A percentile compares a stretch with the other conserved stretches of the same genome.
Evolutionary conservation across 2,888 invertebrate species (phyloP).

Genomic region (Dynastes tityus): DNA sequence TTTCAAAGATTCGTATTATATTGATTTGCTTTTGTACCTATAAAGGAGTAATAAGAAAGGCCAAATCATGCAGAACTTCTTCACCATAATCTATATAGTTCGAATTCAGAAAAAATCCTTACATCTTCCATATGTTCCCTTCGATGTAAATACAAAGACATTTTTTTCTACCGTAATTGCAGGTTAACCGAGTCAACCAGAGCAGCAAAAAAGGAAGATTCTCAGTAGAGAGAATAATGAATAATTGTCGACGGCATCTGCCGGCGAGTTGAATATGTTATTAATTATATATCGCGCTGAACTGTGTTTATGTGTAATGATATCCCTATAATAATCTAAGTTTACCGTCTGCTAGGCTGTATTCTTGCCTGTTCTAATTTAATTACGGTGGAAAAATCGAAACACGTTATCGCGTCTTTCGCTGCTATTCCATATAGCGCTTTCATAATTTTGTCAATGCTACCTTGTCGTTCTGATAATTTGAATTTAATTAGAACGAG

Average conservation of each 20-base stretch:
- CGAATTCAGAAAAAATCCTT: constrained; percentile 1
- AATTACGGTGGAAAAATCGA: constrained; percentile 30
- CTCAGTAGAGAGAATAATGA: constrained; percentile 56
- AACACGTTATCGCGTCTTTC: neutral
- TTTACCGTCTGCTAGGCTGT: constrained; percentile 58
- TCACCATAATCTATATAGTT: constrained; percentile 5
- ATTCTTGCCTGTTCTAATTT: constrained; percentile 52
- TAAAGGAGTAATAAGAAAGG: neutral
- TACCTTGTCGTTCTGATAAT: neutral
- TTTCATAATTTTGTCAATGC: constrained; percentile 11
- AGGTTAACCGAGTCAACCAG: constrained; percentile 59
- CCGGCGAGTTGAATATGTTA: constrained; percentile 61
- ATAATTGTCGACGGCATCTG: constrained; percentile 64
- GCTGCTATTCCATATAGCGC: too few species aligned
- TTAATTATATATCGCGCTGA: constrained; percentile 63
- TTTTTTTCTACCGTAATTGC: constrained; percentile 57
- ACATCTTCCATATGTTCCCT: constrained; percentile 53
- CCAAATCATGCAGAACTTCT: neutral
- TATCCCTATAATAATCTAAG: constrained; percentile 65
- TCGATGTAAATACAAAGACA: constrained; percentile 50
- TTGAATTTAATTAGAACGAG: constrained; percentile 18
- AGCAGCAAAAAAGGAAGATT: constrained; percentile 56
- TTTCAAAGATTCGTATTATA: too few species aligned
- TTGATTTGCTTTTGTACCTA: too few species aligned
- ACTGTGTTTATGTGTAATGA: constrained; percentile 66